phyloP scores from a whole-genome alignment of 1,140 invertebrate genomes.

The Caenorhabditis briggsae region DNA sequence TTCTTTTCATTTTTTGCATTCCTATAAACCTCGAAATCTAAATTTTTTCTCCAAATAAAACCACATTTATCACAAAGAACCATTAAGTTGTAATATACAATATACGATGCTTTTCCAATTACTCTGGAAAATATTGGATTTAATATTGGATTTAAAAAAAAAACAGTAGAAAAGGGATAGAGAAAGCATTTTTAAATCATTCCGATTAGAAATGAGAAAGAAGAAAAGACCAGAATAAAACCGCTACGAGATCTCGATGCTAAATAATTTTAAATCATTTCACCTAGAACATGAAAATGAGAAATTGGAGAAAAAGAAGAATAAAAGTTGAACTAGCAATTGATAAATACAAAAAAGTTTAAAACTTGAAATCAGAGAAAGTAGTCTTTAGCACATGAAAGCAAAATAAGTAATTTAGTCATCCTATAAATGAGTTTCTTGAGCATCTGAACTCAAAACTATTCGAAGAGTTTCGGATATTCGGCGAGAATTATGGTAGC shows the following conservation, averaged over 20 bases:
- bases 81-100: constrained; percentile 45
- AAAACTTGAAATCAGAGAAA: constrained; percentile 39
- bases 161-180: not conserved
- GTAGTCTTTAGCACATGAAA: constrained; percentile 6
- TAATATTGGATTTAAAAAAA: not conserved
- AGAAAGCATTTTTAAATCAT: not conserved
- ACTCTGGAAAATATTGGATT: constrained; percentile 30
- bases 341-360: constrained; percentile 40
- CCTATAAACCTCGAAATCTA: not conserved
- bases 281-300: constrained; percentile 18
- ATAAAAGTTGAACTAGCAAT: not conserved
- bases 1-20: not conserved
- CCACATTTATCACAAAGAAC: constrained; percentile 11
- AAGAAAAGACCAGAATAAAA: constrained; percentile 28
- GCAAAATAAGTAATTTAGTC: not conserved
- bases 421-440: constrained; percentile 75
- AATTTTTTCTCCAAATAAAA: not conserved
- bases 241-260: constrained; percentile 42
- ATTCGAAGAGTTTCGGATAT: constrained; percentile 77
- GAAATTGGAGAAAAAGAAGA: not conserved
- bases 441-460: constrained; percentile 72
- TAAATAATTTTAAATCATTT: constrained; percentile 34
- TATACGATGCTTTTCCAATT: constrained; percentile 38
- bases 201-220: too few species aligned
- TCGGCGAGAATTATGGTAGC: constrained; percentile 67